These are phyloP conservation scores for Urechis unicinctus DNA, from an alignment of 2,888 invertebrate species.

Conservation along the genomic window DNA sequence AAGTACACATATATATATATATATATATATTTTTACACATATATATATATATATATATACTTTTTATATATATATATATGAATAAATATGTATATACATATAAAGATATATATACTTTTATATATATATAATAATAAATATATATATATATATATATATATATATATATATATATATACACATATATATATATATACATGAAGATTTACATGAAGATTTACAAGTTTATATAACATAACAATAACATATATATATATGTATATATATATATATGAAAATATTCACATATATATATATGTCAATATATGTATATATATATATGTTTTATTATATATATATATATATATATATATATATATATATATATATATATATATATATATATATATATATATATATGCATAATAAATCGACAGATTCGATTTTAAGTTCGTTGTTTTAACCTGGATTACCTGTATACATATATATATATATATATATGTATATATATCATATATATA, in stretches of 20 bases:
- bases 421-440: too few species aligned
- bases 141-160: background rate
- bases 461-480: too few species aligned
- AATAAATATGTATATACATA: too few species aligned
- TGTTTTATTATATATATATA: too few species aligned
- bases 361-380: background rate
- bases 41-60: too few species aligned
- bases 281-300: too few species aligned
- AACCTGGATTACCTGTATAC: too few species aligned
- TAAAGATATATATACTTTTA: too few species aligned
- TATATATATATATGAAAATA: too few species aligned
- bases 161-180: background rate
- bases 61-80: too few species aligned
- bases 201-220: too few species aligned
- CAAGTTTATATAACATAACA: background rate
- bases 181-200: constrained; percentile 1
- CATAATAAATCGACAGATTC: background rate
- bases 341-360: constrained; percentile 3
- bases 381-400: background rate
- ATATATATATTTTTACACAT: background rate
- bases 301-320: background rate
- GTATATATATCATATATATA: background rate
- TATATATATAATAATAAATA: background rate
- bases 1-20: background rate
- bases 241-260: too few species aligned